Conservation (phyloP, 37 sponge, comb jelly and placozoan species). For the Ianthella basta region DNA sequence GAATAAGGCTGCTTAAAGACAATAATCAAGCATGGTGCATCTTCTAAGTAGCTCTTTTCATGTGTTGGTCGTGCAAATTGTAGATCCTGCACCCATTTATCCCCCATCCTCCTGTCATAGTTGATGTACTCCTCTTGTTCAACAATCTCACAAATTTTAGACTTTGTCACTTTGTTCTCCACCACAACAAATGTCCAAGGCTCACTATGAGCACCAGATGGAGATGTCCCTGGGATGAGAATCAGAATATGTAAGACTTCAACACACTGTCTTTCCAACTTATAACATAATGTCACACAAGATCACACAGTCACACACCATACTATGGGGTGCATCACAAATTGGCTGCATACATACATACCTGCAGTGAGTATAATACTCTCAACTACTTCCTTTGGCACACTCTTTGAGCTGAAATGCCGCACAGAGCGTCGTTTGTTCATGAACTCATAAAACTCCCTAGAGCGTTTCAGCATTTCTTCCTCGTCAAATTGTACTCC, state of each 20-base stretch:
- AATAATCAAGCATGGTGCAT: conserved; percentile 87
- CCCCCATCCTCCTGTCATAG: conserved; percentile 93
- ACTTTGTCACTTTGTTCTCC: conserved; percentile 62
- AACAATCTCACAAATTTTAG: conserved; percentile 84
- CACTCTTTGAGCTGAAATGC: conserved; percentile 76
- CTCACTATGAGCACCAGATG: conserved; percentile 82
- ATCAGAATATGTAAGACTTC: too few species aligned
- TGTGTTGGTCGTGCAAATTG: conserved; percentile 66
- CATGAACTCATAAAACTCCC: conserved; percentile 72
- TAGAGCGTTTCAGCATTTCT: conserved; percentile 69
- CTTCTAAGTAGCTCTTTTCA: conserved; percentile 91
- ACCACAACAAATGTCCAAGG: conserved; percentile 98
- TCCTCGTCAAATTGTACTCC: conserved; percentile 18
- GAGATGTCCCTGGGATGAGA: conserved; percentile 25
- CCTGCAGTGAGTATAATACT: conserved; percentile 87
- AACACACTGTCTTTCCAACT: background rate
- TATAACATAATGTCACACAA: background rate
- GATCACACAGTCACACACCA: too few species aligned
- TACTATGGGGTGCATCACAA: too few species aligned
- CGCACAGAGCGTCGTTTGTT: conserved; percentile 87
- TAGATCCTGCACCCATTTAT: conserved; percentile 92
- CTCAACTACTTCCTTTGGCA: conserved; percentile 83
- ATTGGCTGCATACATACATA: conserved; percentile 37
- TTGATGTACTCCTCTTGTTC: conserved; percentile 94
- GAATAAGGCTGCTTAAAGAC: conserved; percentile 88